phyloP scores from a whole-genome alignment of 2,113 vertebrate species.

The Poeciliopsis turrubarensis region DNA sequence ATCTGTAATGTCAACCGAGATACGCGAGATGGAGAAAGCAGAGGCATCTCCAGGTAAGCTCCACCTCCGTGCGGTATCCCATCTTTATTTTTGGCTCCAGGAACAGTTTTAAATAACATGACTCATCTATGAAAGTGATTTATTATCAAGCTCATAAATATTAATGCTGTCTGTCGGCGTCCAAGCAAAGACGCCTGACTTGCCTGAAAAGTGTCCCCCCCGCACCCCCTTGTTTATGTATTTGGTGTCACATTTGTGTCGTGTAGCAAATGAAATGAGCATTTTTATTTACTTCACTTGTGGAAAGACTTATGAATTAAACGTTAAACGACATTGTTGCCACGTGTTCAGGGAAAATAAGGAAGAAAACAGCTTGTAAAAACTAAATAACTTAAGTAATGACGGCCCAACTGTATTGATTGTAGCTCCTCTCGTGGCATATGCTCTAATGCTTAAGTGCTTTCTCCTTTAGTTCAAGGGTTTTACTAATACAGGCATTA shows the following conservation, averaged over 20 bases:
- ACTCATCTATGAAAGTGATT: slow-evolving; percentile 62
- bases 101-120: slow-evolving; percentile 47
- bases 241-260: slow-evolving; percentile 5
- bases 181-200: slow-evolving; percentile 11
- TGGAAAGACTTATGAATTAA: not conserved
- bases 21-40: slow-evolving; percentile 11
- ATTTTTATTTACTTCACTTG: slow-evolving; percentile 5
- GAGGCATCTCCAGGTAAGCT: slow-evolving; percentile 2
- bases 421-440: slow-evolving; percentile 15
- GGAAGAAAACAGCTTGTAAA: not conserved
- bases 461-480: not conserved
- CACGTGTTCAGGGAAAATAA: not conserved
- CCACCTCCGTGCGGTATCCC: slow-evolving; percentile 2
- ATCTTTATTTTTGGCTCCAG: slow-evolving; percentile 66
- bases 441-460: not conserved
- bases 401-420: slow-evolving; percentile 20
- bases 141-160: slow-evolving; percentile 58
- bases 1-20: slow-evolving; percentile 20
- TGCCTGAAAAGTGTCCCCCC: not conserved
- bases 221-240: not conserved
- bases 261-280: slow-evolving; percentile 24
- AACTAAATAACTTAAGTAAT: not conserved
- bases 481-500: not conserved
- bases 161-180: slow-evolving; percentile 44
- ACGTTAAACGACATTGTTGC: slow-evolving; percentile 9